These are phyloP conservation scores for Nomada fucata DNA, from an alignment of 2,888 invertebrate species.

Conservation along the genomic window DNA sequence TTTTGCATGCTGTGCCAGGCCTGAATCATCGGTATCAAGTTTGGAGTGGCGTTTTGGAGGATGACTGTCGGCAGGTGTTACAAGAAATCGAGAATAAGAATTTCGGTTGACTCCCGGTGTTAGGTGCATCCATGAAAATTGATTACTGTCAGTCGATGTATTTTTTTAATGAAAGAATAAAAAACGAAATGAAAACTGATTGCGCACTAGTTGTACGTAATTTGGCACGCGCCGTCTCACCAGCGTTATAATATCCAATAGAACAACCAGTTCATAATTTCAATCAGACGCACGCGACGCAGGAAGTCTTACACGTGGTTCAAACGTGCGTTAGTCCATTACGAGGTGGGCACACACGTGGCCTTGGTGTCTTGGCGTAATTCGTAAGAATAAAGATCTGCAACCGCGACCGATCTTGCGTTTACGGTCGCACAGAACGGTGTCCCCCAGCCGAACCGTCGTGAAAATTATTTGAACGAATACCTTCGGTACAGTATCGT, in stretches of 20 bases:
- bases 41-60: constrained; percentile 87
- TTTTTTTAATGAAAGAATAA: neutral
- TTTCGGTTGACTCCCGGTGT: constrained; percentile 23
- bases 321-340: constrained; percentile 52
- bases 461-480: constrained; percentile 48
- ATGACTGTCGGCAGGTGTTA: constrained; percentile 78
- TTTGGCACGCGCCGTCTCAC: neutral
- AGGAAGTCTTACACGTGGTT: constrained; percentile 65
- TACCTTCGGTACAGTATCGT: constrained; percentile 14
- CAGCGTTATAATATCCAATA: constrained; percentile 14
- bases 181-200: neutral
- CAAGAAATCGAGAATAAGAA: constrained; percentile 58
- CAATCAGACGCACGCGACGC: constrained; percentile 61
- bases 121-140: neutral
- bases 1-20: constrained; percentile 91
- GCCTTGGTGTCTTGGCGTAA: constrained; percentile 65
- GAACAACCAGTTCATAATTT: constrained; percentile 66
- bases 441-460: constrained; percentile 19
- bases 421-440: constrained; percentile 37
- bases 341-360: constrained; percentile 40
- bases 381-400: constrained; percentile 55
- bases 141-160: neutral
- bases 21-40: constrained; percentile 97
- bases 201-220: neutral
- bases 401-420: constrained; percentile 49